Evolutionary conservation across 2,113 vertebrate species (phyloP).

Genomic region (Sebastes fasciatus): DNA sequence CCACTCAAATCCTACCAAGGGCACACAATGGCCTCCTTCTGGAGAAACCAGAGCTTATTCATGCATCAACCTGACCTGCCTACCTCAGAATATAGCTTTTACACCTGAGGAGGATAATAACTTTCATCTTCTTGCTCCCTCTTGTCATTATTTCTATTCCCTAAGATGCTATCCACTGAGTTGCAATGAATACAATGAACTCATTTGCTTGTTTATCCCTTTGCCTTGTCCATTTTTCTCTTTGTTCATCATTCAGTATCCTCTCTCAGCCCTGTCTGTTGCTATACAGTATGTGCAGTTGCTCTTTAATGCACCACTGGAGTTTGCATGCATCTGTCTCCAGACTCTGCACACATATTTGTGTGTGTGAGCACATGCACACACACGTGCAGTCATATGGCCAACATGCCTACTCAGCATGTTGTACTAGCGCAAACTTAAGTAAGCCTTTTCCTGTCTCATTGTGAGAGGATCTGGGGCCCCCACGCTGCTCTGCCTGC

Average conservation of each 20-base stretch:
- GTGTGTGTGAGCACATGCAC: slow-evolving; percentile 30
- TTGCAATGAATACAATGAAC: background rate
- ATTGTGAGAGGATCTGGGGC: slow-evolving; percentile 57
- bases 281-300: background rate
- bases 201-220: slow-evolving; percentile 9
- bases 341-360: slow-evolving; percentile 21
- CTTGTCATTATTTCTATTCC: background rate
- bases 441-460: slow-evolving; percentile 68
- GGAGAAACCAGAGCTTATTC: slow-evolving; percentile 47
- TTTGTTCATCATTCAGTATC: slow-evolving; percentile 28
- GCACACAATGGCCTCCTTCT: slow-evolving; percentile 65
- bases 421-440: slow-evolving; percentile 55
- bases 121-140: background rate
- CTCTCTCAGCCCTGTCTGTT: slow-evolving; percentile 14
- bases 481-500: slow-evolving; percentile 50
- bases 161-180: background rate
- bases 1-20: slow-evolving; percentile 67
- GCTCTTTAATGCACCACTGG: slow-evolving; percentile 26
- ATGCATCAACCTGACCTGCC: slow-evolving; percentile 42
- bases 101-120: slow-evolving; percentile 34
- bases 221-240: background rate
- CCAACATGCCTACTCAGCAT: slow-evolving; percentile 68
- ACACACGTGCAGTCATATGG: slow-evolving; percentile 47
- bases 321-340: slow-evolving; percentile 8
- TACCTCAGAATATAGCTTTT: slow-evolving; percentile 20